Evolutionary conservation across 2,113 vertebrate genomes (phyloP), one percentile per base, ranked within the genome.

Genomic region (Cyanoliseus patagonus): DNA sequence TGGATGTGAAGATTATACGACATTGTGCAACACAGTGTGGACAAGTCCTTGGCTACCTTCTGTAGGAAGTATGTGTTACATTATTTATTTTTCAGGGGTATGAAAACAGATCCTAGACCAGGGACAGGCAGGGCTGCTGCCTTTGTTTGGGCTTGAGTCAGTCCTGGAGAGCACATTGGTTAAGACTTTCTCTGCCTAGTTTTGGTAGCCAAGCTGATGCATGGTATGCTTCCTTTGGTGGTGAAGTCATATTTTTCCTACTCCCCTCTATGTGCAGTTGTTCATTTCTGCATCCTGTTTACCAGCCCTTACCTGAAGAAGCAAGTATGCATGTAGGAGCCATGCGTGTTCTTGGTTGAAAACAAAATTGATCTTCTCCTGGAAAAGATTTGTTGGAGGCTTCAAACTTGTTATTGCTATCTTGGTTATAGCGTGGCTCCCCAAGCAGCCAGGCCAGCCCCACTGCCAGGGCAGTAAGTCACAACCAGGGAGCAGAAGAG

Each of bases 81-180:
- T 44, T 95, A 95, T 94, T 95, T 91, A 87, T 96, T 92, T 92
- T 94, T 89, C 73, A 69, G 61, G 24, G 14, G 10, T 55, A 61
- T 68, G 89, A 92, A 96, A 95, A 92, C 7, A 89, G 66, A 94
- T 81, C 39, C 57, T 39, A 91, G 77, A 79, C 33, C 62, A 89
- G 73, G 62, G 77, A 89, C 51, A 91, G 35, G 35, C 52, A 72
- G 57, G 33, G 55, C 73, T 94, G 86, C 46, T 4, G 33, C 55
- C 55, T 88, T 92, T 90, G 35, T 93, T 41, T 70, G 68, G 3
- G 28, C 47, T 91, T 63, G 73, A 78, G 55, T 94, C 80, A 92
- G 68, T 81, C 41, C 61, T 63, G 78, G 62, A 86, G 4, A 82
- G 42, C 35, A 18, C 62, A 8, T 33, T 44, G 83, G 28, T 2